Percentiles rank a stretch among this genome's conserved stretches.
phyloP scores from a whole-genome alignment of 2,797 vertebrate genomes.

The Brachyalestes nurse region DNA sequence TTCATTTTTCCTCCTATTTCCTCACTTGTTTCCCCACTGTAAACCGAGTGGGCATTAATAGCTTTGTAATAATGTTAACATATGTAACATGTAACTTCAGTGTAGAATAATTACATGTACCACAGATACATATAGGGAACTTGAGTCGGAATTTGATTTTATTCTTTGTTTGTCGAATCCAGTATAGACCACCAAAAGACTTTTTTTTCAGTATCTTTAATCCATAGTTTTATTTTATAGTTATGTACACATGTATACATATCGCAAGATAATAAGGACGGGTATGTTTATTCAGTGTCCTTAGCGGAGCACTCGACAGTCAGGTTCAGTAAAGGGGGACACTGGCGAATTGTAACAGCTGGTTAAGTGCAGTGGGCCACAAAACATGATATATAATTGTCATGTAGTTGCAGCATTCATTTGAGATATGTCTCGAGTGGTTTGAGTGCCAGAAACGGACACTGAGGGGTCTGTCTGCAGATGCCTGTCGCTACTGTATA shows the following conservation, averaged over 20 bases:
- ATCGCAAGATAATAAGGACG: slow-evolving; percentile 42
- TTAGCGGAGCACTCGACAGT: slow-evolving; percentile 40
- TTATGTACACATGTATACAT: slow-evolving; percentile 55
- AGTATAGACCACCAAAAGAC: slow-evolving; percentile 26
- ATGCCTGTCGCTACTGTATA: slow-evolving; percentile 41
- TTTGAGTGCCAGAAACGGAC: slow-evolving; percentile 36
- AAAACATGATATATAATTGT: slow-evolving; percentile 45
- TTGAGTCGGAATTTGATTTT: slow-evolving; percentile 54
- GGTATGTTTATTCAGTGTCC: slow-evolving; percentile 46
- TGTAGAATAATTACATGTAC: slow-evolving; percentile 54
- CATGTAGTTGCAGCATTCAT: slow-evolving; percentile 44
- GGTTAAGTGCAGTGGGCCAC: slow-evolving; percentile 40
- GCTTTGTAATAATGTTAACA: slow-evolving; percentile 57
- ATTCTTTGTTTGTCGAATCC: slow-evolving; percentile 39
- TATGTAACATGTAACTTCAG: slow-evolving; percentile 50
- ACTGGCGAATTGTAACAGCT: slow-evolving; percentile 45
- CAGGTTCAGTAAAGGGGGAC: slow-evolving; percentile 45
- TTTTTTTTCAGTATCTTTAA: slow-evolving; percentile 27
- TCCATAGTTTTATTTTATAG: slow-evolving; percentile 50
- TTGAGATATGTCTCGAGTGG: slow-evolving; percentile 49
- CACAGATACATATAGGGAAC: slow-evolving; percentile 58
- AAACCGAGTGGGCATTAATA: slow-evolving; percentile 62
- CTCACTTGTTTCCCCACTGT: slow-evolving; percentile 50
- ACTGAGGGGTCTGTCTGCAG: slow-evolving; percentile 20
- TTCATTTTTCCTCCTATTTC: background rate